Percentiles rank a stretch among this genome's conserved stretches.
phyloP scores from a whole-genome alignment of 2,888 invertebrate species.

The Bombyx huttoni region DNA sequence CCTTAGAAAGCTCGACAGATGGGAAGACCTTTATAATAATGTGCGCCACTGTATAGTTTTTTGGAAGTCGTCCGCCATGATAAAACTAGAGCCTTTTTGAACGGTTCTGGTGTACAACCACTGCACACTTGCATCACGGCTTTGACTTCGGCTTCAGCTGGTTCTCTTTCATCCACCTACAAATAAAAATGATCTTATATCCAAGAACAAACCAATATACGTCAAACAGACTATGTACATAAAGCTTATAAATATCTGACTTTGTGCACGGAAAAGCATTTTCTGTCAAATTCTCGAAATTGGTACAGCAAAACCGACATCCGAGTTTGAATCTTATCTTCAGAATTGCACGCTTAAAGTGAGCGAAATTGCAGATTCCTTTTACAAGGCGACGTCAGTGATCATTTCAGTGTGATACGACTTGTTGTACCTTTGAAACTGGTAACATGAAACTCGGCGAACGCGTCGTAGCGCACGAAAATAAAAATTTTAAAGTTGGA shows the following conservation, averaged over 20 bases:
- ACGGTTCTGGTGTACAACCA: slow-evolving; percentile 83
- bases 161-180: slow-evolving; percentile 81
- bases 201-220: too few relatives aligned
- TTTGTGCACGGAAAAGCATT: too few relatives aligned
- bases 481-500: not conserved
- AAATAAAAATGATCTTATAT: slow-evolving; percentile 8
- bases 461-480: not conserved
- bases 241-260: too few relatives aligned
- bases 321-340: not conserved
- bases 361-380: not conserved
- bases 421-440: not conserved
- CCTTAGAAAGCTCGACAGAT: slow-evolving; percentile 75
- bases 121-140: slow-evolving; percentile 85
- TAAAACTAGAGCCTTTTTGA: slow-evolving; percentile 83
- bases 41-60: slow-evolving; percentile 80
- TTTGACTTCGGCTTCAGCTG: slow-evolving; percentile 86
- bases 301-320: not conserved
- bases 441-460: not conserved
- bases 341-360: not conserved
- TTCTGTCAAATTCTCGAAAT: not conserved
- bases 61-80: slow-evolving; percentile 82
- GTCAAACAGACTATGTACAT: too few relatives aligned
- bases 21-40: slow-evolving; percentile 77
- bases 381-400: not conserved
- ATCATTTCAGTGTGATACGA: not conserved